These are phyloP conservation scores for Neoarius graeffei DNA, from an alignment of 2,113 vertebrate species.

Conservation along the genomic window DNA sequence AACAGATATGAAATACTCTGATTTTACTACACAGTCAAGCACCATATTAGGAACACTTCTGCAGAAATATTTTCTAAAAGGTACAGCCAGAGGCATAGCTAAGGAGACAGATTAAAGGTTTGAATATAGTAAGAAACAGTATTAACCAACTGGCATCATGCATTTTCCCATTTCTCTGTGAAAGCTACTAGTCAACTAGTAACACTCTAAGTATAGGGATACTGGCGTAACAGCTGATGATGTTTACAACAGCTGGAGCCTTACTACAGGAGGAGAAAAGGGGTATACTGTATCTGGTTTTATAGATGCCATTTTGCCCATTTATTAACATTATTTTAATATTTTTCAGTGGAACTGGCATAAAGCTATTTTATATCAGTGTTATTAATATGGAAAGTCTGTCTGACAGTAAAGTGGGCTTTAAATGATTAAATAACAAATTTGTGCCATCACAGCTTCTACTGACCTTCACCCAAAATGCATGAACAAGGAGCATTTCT, in stretches of 20 bases:
- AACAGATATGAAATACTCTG: not conserved
- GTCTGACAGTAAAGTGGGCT: not conserved
- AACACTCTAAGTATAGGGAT: not conserved
- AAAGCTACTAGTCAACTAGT: not conserved
- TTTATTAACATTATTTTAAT: not conserved
- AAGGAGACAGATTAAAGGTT: not conserved
- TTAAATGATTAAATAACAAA: not conserved
- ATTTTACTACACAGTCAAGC: not conserved
- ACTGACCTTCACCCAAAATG: not conserved
- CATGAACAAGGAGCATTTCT: not conserved
- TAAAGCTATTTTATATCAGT: not conserved
- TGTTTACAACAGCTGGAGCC: not conserved
- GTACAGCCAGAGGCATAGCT: not conserved
- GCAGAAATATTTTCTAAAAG: not conserved
- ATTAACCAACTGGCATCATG: not conserved
- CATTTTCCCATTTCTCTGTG: not conserved
- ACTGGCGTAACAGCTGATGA: not conserved
- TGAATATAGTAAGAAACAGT: not conserved
- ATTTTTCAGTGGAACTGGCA: not conserved
- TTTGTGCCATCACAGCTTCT: not conserved
- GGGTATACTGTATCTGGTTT: not conserved
- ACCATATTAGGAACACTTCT: not conserved
- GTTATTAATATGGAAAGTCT: not conserved
- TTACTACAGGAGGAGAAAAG: not conserved
- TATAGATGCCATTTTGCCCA: not conserved